phyloP scores from a whole-genome alignment of 2,113 vertebrate genomes.

The Thunnus thynnus region DNA sequence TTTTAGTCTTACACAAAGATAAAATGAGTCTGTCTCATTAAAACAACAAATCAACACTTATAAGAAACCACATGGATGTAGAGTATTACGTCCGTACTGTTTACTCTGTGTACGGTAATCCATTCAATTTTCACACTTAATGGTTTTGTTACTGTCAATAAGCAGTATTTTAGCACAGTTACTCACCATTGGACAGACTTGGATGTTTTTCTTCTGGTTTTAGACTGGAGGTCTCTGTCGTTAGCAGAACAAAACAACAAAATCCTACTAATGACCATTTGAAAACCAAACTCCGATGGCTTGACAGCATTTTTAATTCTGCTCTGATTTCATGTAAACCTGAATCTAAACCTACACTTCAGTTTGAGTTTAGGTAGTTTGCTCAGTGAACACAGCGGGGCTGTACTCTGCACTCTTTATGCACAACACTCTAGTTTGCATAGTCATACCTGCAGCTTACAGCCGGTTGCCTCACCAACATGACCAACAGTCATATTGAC shows the following conservation, averaged over 20 bases:
- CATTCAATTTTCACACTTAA: no score
- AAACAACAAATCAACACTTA: no score
- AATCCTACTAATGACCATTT: neutral
- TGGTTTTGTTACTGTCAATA: neutral
- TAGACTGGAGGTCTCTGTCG: neutral
- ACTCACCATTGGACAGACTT: slow-evolving; percentile 1
- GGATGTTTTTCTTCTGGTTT: neutral
- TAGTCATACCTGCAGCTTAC: neutral
- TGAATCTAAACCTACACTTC: neutral
- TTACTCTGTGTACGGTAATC: no score
- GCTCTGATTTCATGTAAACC: neutral
- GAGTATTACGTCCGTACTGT: no score
- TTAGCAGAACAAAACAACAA: slow-evolving; percentile 1
- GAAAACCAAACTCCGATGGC: neutral
- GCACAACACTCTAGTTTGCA: neutral
- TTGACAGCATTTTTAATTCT: neutral
- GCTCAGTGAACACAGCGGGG: neutral
- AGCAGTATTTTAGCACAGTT: neutral
- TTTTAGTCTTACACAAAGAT: no score
- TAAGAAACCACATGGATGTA: no score
- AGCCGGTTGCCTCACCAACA: neutral
- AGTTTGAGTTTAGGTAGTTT: neutral
- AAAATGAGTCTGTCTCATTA: no score
- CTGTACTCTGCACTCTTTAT: neutral
- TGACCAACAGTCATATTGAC: neutral